Base-by-base conservation (phyloP, 2,797 vertebrate genomes). In the Anas capensis region DNA sequence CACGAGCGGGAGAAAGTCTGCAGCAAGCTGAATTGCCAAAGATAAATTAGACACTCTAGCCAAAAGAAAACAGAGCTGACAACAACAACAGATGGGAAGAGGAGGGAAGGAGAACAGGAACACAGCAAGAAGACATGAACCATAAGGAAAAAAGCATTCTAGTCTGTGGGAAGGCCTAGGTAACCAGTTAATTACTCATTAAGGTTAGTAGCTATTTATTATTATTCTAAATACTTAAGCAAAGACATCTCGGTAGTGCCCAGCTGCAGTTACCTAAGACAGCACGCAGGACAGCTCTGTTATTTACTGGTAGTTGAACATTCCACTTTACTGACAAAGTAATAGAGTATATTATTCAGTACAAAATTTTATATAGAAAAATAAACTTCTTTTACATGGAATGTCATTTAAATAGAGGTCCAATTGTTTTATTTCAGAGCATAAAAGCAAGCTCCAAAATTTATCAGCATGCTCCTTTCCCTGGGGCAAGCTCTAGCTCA, bases 41-140 rank as follows among this genome's bases (percentile, higher is more conserved):
- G 81, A 33, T 93, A 96, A 97, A 90, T 95, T 82, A 76, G 90
- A 92, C 92, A 54, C 69, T 88, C 85, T 18, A 96, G 95, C 91
- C 95, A 96, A 97, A 96, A 95, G 95, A 97, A 94, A 94, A 96
- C 54, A 92, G 86, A 91, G 95, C 49, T 96, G 91, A 95, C 94
- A 96, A 97, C 71, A 96, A 95, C 84, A 97, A 97, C 97, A 97
- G 97, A 97, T 96, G 95, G 96, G 83, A 97, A 91, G 94, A 97
- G 93, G 93, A 95, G 95, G 95, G 75, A 93, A 92, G 76, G 84
- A 94, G 94, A 93, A 94, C 75, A 90, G 49, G 85, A 97, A 96
- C 88, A 93, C 61, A 89, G 95, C 77, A 90, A 87, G 92, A 93
- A 90, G 96, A 96, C 68, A 0, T 91, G 82, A 97, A 96, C 92